A percentile compares a stretch with the other conserved stretches of the same genome.
phyloP scores from a whole-genome alignment of 2,113 vertebrate genomes.

The Ictalurus punctatus region DNA sequence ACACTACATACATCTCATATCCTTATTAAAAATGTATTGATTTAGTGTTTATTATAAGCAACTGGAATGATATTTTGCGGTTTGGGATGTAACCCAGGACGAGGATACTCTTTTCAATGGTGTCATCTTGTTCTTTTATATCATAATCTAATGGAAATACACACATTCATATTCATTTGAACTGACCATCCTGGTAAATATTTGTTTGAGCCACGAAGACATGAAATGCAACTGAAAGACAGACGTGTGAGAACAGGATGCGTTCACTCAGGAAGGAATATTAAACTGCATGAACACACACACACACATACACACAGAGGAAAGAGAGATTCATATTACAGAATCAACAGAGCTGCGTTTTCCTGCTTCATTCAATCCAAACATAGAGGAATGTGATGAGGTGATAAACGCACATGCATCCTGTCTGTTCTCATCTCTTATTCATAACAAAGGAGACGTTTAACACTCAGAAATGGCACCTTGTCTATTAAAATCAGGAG shows the following conservation, averaged over 20 bases:
- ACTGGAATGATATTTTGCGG: not conserved
- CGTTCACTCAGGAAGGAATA: conserved; percentile 24
- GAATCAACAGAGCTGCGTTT: conserved; percentile 32
- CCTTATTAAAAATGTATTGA: not conserved
- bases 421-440: conserved; percentile 19
- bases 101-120: not conserved
- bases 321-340: conserved; percentile 35
- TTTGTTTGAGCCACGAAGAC: conserved; percentile 3
- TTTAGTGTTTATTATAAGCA: not conserved
- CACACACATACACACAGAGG: not conserved
- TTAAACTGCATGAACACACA: conserved; percentile 21
- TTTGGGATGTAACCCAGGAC: not conserved
- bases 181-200: not conserved
- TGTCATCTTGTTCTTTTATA: not conserved
- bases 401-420: conserved; percentile 21
- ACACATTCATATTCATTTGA: not conserved
- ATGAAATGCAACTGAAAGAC: not conserved
- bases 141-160: not conserved
- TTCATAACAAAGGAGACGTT: conserved; percentile 1
- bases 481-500: not conserved
- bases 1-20: not conserved
- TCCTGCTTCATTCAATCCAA: conserved; percentile 22
- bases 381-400: conserved; percentile 25
- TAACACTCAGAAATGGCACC: not conserved
- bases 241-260: conserved; percentile 18